These are phyloP conservation scores for Syngnathus scovelli DNA, from an alignment of 2,113 vertebrate species.

Conservation along the genomic window DNA sequence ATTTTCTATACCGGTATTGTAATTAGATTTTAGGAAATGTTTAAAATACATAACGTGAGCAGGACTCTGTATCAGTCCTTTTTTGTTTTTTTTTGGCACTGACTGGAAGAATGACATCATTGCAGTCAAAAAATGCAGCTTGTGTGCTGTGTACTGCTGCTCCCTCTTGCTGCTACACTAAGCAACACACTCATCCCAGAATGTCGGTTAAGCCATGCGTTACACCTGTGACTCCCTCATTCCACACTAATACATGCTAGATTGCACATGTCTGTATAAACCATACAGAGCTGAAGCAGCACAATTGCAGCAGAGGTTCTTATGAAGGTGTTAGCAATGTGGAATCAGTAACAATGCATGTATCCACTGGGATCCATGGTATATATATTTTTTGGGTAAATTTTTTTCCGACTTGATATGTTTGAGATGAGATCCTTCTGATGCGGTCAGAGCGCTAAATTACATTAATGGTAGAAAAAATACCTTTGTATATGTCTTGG, in stretches of 20 bases:
- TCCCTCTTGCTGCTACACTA: conserved; percentile 7
- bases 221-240: background rate
- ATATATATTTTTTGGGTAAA: too few relatives aligned
- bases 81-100: background rate
- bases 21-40: background rate
- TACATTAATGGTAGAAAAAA: too few relatives aligned
- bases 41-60: background rate
- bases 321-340: background rate
- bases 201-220: background rate
- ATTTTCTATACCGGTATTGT: background rate
- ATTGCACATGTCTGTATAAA: background rate
- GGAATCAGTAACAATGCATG: background rate
- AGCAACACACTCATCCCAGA: background rate
- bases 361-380: too few relatives aligned
- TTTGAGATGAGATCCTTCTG: too few relatives aligned
- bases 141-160: conserved; percentile 7
- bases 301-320: background rate
- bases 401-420: too few relatives aligned
- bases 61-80: background rate
- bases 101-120: conserved; percentile 8
- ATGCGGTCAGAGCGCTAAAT: too few relatives aligned
- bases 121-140: conserved; percentile 5
- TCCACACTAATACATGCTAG: background rate
- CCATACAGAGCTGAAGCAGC: background rate
- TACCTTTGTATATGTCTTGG: too few relatives aligned